Evolutionary conservation across 2,888 invertebrate genomes (phyloP).

Genomic region (Caenorhabditis parvicauda): DNA sequence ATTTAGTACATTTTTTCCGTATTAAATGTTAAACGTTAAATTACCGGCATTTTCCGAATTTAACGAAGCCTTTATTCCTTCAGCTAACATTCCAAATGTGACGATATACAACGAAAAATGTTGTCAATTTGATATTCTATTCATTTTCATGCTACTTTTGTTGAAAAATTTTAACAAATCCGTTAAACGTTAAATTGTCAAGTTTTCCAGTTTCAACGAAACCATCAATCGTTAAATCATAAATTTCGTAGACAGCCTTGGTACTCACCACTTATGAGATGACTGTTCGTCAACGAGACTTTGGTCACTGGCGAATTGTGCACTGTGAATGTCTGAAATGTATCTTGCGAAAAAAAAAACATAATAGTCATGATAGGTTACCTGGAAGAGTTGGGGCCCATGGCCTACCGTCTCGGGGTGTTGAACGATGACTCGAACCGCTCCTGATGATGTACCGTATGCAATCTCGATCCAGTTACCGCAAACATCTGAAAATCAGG

Average conservation of each 20-base stretch:
- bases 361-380: no score
- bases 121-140: no score
- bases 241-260: no score
- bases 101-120: no score
- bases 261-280: conserved; percentile 79
- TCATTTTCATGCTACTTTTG: no score
- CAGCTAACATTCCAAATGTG: no score
- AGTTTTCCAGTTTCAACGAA: not conserved
- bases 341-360: conserved; percentile 65
- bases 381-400: conserved; percentile 95
- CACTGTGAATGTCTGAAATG: conserved; percentile 75
- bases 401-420: conserved; percentile 98
- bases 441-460: conserved; percentile 87
- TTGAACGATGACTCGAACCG: conserved; percentile 93
- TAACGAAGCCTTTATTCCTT: no score
- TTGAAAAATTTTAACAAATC: no score
- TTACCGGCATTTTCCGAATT: not conserved
- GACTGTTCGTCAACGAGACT: conserved; percentile 81
- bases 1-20: no score
- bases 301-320: conserved; percentile 55
- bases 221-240: no score
- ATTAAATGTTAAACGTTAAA: no score
- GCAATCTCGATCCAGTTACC: conserved; percentile 99
- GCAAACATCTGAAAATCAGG: conserved; percentile 76
- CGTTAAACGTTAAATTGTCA: no score